phyloP scores from a whole-genome alignment of 2,113 vertebrate species.

The Bos indicus region DNA sequence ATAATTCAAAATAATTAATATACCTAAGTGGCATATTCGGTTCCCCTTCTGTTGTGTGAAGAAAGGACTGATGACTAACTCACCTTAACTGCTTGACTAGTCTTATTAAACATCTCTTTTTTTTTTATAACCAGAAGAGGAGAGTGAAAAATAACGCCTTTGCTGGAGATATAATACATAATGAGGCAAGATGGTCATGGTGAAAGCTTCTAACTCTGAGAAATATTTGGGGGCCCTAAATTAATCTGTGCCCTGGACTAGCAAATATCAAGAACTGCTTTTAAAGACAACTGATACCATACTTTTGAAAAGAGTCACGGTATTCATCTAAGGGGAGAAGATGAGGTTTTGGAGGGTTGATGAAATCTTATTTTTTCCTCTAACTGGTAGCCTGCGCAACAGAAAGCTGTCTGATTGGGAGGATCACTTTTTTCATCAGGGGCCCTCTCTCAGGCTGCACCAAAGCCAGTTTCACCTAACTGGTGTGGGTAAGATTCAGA shows the following conservation, averaged over 20 bases:
- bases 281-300: neutral
- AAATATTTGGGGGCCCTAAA: neutral
- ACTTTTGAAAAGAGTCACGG: neutral
- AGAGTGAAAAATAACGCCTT: neutral
- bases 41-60: neutral
- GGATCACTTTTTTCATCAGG: neutral
- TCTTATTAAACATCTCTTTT: neutral
- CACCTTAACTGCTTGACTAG: neutral
- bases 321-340: neutral
- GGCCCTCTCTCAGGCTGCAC: neutral
- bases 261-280: neutral
- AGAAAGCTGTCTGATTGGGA: neutral
- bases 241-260: neutral
- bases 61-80: neutral
- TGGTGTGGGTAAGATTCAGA: neutral
- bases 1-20: neutral
- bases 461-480: neutral
- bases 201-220: neutral
- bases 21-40: neutral
- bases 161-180: neutral
- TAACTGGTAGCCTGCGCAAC: neutral
- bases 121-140: neutral
- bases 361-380: neutral
- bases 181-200: neutral
- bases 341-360: neutral